A percentile compares a stretch with the other conserved stretches of the same genome.
phyloP scores from a whole-genome alignment of 2,113 vertebrate species.

The Lophius piscatorius region DNA sequence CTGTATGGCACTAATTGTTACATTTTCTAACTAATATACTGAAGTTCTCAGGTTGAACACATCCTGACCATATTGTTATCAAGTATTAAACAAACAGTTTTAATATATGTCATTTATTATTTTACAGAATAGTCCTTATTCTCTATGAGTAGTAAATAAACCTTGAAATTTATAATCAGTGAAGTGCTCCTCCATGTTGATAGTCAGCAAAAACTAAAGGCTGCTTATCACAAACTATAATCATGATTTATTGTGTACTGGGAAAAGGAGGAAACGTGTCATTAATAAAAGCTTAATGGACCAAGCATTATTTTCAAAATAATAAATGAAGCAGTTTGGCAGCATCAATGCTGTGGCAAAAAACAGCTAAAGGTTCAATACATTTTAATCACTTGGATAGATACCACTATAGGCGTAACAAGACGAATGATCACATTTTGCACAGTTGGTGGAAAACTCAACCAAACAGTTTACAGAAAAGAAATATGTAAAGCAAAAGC shows the following conservation, averaged over 20 bases:
- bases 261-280: slow-evolving; percentile 1
- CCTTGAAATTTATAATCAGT: slow-evolving; percentile 15
- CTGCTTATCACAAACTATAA: slow-evolving; percentile 16
- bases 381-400: no score
- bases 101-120: no score
- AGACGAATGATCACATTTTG: slow-evolving; percentile 31
- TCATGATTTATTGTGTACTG: slow-evolving; percentile 20
- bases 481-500: neutral
- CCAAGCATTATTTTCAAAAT: no score
- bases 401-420: no score
- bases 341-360: slow-evolving; percentile 8
- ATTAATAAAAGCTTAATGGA: slow-evolving; percentile 14
- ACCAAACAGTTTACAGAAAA: slow-evolving; percentile 40
- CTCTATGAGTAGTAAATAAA: slow-evolving; percentile 3
- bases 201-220: slow-evolving; percentile 22
- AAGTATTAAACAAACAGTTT: no score
- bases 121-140: no score
- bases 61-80: no score
- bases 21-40: no score
- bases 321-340: neutral
- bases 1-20: no score
- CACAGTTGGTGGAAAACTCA: slow-evolving; percentile 35
- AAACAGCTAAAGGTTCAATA: slow-evolving; percentile 19
- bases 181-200: slow-evolving; percentile 5
- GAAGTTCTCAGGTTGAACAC: no score